A percentile compares a stretch with the other conserved stretches of the same genome.
phyloP scores from a whole-genome alignment of 2,113 vertebrate genomes.

The Psephotus haematonotus region DNA sequence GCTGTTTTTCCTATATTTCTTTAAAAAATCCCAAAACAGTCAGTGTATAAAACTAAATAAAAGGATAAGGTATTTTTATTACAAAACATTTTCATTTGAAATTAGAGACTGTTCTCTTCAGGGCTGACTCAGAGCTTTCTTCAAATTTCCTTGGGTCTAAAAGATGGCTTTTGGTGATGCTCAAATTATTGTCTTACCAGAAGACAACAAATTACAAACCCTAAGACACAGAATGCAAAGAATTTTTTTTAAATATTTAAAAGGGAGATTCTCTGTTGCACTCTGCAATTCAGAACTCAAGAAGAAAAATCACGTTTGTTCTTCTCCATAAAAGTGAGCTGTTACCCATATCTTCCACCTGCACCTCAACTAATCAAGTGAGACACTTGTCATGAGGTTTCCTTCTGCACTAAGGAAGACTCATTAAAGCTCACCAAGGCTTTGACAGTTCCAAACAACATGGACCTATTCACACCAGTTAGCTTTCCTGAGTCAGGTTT shows the following conservation, averaged over 20 bases:
- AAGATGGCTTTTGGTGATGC: neutral
- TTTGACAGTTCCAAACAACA: neutral
- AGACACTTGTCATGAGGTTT: neutral
- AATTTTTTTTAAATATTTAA: neutral
- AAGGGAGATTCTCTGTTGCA: neutral
- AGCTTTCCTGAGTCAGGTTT: neutral
- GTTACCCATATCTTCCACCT: neutral
- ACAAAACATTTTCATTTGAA: neutral
- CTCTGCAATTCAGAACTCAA: neutral
- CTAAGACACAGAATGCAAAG: neutral
- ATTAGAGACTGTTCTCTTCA: neutral
- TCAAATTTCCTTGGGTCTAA: neutral
- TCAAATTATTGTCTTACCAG: neutral
- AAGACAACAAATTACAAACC: neutral
- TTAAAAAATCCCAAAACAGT: neutral
- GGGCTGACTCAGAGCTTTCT: neutral
- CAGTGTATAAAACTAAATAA: neutral
- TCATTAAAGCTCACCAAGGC: neutral
- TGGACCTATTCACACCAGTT: neutral
- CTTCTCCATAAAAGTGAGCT: neutral
- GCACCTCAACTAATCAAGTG: neutral
- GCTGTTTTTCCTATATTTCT: neutral
- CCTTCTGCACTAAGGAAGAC: neutral
- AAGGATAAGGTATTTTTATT: neutral
- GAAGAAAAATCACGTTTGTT: neutral